These are phyloP conservation scores for Ischnura elegans DNA, from an alignment of 2,888 invertebrate genomes.

Conservation along the genomic window DNA sequence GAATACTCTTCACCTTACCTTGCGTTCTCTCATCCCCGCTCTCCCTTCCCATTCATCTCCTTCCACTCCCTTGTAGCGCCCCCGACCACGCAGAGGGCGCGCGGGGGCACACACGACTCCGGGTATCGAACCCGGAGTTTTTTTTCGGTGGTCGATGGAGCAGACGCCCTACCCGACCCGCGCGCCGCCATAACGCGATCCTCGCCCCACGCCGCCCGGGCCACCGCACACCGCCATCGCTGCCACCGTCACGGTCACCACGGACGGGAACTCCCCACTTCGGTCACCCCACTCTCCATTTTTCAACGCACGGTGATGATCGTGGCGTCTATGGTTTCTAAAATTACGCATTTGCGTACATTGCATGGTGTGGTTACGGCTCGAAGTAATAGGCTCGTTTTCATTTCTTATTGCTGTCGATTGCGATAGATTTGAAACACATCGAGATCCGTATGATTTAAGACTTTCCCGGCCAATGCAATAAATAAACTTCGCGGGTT, in stretches of 20 bases:
- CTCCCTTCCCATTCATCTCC: not conserved
- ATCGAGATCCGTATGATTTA: too few species aligned
- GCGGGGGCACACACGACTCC: not conserved
- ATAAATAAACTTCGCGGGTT: too few species aligned
- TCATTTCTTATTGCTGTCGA: too few species aligned
- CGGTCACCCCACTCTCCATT: not conserved
- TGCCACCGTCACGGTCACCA: not conserved
- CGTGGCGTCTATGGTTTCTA: conserved; percentile 1
- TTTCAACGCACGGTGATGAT: not conserved
- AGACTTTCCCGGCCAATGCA: too few species aligned
- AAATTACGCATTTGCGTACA: too few species aligned
- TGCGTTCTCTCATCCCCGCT: not conserved
- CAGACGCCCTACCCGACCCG: not conserved
- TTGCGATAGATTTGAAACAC: too few species aligned
- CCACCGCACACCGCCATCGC: not conserved
- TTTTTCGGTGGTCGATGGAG: conserved; percentile 51
- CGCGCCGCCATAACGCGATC: not conserved
- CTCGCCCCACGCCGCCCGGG: not conserved
- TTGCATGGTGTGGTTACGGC: too few species aligned
- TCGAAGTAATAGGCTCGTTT: too few species aligned
- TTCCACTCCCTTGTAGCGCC: not conserved
- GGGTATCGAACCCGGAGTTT: conserved; percentile 57
- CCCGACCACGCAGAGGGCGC: not conserved
- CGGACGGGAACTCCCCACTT: not conserved
- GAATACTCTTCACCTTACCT: not conserved